Evolutionary conservation across 53 echinoderm and acorn worm species (phyloP), one percentile per base, ranked within the genome.

Genomic region (Crossaster papposus): DNA sequence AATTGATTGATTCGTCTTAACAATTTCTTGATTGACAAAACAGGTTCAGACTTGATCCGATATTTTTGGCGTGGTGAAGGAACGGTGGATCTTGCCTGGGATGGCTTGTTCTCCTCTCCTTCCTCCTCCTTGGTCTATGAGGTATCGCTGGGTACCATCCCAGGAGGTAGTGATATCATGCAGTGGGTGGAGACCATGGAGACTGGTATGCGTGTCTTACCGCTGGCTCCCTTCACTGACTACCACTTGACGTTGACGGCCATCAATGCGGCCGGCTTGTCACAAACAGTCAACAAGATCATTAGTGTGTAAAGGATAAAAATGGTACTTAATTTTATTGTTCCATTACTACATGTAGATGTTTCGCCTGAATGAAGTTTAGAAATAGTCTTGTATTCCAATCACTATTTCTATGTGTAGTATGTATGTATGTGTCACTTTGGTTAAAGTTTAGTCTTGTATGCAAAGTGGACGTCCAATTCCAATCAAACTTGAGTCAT

Each of bases 161-260:
- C 54, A 30, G 91, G 91, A 7, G 91, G 79, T 36, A 77, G 65
- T 77, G 86, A 91, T 50, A 73, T 86, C 30, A 28, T 91, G 77
- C 71, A 91, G 58, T 86, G 91, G 91, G 51, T 75, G 17, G 91
- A 91, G 79, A 91, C 91, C 23, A 51, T 73, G 58, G 32, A 91
- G 28, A 77, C 77, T 53, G 44, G 50, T 77, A 86, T 91, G 79
- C 62, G 28, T 36, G 58, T 78, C 26, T 72, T 33, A 28, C 65
- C 73, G 51, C 14, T 90, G 58, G 86, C 34, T 75, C 77, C 72
- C n/a, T 52, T 54, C n/a, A 77, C 58, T 7, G 79, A 91, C 64
- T 62, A 85, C 38, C 44, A 79, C 85, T 31, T 91, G 22, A 75
- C 91, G 22, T 24, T 91, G 50, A 91, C 85, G 0, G 91, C 85